Base-by-base conservation (phyloP, 2,797 vertebrate genomes). In the Notolabrus celidotus region DNA sequence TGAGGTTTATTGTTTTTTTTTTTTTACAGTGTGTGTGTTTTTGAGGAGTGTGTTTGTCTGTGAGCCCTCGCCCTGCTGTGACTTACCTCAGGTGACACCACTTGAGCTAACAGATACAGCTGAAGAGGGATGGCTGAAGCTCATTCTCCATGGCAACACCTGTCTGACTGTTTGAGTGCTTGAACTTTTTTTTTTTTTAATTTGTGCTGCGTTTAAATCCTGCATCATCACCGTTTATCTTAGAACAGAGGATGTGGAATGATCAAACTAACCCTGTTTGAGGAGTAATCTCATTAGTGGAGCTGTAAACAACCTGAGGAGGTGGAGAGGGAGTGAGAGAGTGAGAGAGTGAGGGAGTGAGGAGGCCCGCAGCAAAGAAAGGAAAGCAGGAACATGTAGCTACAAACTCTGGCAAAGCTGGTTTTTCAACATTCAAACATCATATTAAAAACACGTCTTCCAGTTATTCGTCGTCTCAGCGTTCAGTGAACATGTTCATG, bases 91-190 rank as follows among this genome's bases (percentile, higher is more conserved):
- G 46, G 25, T 31, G 64, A 54, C 43, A 15, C 34, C 43, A 22
- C 62, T 65, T 41, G 14, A 49, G 45, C 34, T 29, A 20, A 22
- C 25, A 33, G 54, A 50, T 49, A 56, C 47, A 17, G 31, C 33
- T 31, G 25, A 19, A 34, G 27, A 25, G 7, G 34, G 63, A 53
- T 1, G 11, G 10, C 16, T 8, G 42, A 8, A 3, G 2, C 55
- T 7, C 9, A 16, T 33, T 67, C 38, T 14, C 45, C 27, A 50
- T 16, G 14, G 36, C 10, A 46, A 61, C 33, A 12, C 38, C 25
- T 43, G 29, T 12, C 27, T 22, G 27, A 29, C 10, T 12, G 41
- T 33, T n/a, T 17, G 4, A 42, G 23, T 27, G 42, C 4, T 4
- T 0, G 12, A 20, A 1, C n/a, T 51, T 5, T 16, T 50, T 41